These are phyloP conservation scores for Stercorarius parasiticus DNA, from an alignment of 2,113 vertebrate species.

Conservation along the genomic window DNA sequence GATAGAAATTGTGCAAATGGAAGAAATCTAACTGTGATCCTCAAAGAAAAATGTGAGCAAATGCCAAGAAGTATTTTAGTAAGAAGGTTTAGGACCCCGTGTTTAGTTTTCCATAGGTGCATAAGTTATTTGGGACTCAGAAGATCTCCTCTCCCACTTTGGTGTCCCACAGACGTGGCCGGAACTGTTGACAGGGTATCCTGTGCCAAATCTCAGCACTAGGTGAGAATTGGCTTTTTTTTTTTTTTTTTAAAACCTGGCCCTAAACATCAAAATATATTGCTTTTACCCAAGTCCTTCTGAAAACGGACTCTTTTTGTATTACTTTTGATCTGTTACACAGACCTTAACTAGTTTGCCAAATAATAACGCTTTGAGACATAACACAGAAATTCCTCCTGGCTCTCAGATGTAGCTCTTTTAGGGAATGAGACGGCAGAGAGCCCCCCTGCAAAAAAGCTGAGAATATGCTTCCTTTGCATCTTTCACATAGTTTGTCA, in stretches of 20 bases:
- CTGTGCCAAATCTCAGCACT: background rate
- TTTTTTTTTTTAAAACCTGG: background rate
- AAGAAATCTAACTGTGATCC: background rate
- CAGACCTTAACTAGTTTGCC: background rate
- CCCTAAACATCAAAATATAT: accelerated
- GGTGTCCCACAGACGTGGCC: accelerated
- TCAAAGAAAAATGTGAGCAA: background rate
- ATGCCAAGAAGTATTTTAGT: background rate
- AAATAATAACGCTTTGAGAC: background rate
- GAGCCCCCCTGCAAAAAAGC: background rate
- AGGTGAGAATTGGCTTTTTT: background rate
- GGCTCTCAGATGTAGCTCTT: background rate
- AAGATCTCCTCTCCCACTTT: background rate
- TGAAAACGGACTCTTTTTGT: background rate
- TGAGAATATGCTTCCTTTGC: background rate
- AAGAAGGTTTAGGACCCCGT: background rate
- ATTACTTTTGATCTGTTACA: background rate
- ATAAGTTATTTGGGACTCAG: background rate
- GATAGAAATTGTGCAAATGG: background rate
- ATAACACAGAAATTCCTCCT: background rate
- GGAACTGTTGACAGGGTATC: background rate
- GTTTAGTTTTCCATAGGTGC: background rate
- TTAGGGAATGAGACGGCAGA: background rate
- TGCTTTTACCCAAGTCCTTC: background rate
- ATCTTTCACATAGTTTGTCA: background rate